phyloP scores from a whole-genome alignment of 1,140 invertebrate genomes.

The Lordiphosa collinella region DNA sequence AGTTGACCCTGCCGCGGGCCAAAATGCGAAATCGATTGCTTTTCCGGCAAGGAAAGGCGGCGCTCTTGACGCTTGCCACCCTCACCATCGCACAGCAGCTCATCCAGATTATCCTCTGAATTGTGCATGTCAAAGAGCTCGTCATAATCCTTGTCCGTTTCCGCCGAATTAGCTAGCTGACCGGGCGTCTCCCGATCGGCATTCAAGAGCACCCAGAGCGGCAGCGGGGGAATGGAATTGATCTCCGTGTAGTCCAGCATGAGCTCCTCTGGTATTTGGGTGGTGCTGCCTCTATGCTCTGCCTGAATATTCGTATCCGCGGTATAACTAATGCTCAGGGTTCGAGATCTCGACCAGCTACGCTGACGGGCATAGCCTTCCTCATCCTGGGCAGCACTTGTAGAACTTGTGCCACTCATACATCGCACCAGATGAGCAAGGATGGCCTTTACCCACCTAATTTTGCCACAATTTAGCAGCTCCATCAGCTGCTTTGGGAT shows the following conservation, averaged over 20 bases:
- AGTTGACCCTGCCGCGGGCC: slow-evolving; percentile 88
- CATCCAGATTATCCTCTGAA: slow-evolving; percentile 91
- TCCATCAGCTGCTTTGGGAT: slow-evolving; percentile 99
- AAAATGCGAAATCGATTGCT: slow-evolving; percentile 89
- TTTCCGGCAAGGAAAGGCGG: slow-evolving; percentile 84
- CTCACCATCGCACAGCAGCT: slow-evolving; percentile 85
- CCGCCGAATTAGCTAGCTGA: slow-evolving; percentile 80
- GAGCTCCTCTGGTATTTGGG: slow-evolving; percentile 88
- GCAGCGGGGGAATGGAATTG: slow-evolving; percentile 96
- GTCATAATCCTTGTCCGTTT: slow-evolving; percentile 88
- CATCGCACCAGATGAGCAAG: slow-evolving; percentile 93
- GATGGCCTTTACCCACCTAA: slow-evolving; percentile 98
- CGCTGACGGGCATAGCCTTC: slow-evolving; percentile 84
- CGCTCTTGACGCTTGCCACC: slow-evolving; percentile 83
- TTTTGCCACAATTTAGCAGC: slow-evolving; percentile 98
- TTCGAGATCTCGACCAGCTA: slow-evolving; percentile 92
- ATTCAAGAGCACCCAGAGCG: slow-evolving; percentile 95
- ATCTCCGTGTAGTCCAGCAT: slow-evolving; percentile 97
- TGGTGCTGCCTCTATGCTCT: slow-evolving; percentile 83
- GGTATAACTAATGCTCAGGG: slow-evolving; percentile 92
- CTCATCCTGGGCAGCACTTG: slow-evolving; percentile 49
- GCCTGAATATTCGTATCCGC: slow-evolving; percentile 83
- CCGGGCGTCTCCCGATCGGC: slow-evolving; percentile 92
- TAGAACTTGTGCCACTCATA: slow-evolving; percentile 82
- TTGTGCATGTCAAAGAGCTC: slow-evolving; percentile 91